phyloP scores from a whole-genome alignment of 53 echinoderm and acorn worm genomes.

The Holothuria leucospilota region DNA sequence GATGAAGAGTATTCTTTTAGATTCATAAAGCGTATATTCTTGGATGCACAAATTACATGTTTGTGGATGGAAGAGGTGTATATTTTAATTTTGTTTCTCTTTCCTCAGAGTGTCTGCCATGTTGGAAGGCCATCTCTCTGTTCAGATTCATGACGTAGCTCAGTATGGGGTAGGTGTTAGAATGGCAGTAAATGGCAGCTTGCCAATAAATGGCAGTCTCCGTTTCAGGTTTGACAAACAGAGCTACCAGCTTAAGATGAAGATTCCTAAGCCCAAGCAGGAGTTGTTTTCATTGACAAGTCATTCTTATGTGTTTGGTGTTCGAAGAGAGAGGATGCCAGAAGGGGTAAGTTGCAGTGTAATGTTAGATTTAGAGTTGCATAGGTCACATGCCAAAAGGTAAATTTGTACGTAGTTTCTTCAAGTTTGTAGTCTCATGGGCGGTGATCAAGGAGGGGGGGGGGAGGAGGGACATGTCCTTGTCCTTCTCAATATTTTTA shows the following conservation, averaged over 20 bases:
- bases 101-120: constrained; percentile 66
- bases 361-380: too few relatives aligned
- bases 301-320: not conserved
- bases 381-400: too few relatives aligned
- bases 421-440: too few relatives aligned
- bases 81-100: not conserved
- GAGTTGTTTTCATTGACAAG: constrained; percentile 5
- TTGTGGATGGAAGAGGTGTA: too few relatives aligned
- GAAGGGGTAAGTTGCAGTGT: not conserved
- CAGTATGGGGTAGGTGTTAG: constrained; percentile 68
- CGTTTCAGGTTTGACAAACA: constrained; percentile 58
- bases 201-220: constrained; percentile 60
- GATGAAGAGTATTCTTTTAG: too few relatives aligned
- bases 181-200: constrained; percentile 66
- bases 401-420: too few relatives aligned
- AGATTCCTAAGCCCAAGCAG: constrained; percentile 18
- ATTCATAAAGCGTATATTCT: too few relatives aligned
- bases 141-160: constrained; percentile 49
- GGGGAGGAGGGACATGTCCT: too few relatives aligned
- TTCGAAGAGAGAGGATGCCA: constrained; percentile 8
- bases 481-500: too few relatives aligned
- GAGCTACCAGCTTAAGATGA: constrained; percentile 60
- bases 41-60: too few relatives aligned
- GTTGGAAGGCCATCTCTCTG: constrained; percentile 66
- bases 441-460: too few relatives aligned